Percentiles rank a stretch among this genome's conserved stretches.
phyloP scores from a whole-genome alignment of 1,140 invertebrate species.

The Cyrtorhinus lividipennis region DNA sequence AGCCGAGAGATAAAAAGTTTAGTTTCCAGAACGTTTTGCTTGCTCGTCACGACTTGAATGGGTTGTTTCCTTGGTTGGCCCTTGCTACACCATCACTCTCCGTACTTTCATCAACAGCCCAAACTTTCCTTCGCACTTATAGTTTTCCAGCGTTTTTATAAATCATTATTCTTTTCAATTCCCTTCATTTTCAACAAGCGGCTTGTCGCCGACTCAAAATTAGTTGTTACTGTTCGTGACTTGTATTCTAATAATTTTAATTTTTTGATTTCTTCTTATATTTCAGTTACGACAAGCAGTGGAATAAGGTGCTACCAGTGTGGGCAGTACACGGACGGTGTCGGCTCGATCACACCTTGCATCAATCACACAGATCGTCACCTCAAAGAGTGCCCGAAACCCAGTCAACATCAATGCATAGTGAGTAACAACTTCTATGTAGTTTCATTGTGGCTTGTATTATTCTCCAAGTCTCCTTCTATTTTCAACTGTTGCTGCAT shows the following conservation, averaged over 20 bases:
- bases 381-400: slow-evolving; percentile 45
- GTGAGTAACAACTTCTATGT: slow-evolving; percentile 49
- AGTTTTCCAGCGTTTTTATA: background rate
- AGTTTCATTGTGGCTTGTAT: no score
- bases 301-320: slow-evolving; percentile 55
- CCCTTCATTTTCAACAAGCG: no score
- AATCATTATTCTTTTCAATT: no score
- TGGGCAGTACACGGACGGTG: slow-evolving; percentile 63
- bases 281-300: slow-evolving; percentile 1
- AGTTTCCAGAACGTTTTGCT: background rate
- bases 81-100: no score
- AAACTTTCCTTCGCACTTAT: background rate
- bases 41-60: background rate
- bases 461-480: background rate
- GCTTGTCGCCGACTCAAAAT: no score
- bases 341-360: slow-evolving; percentile 64
- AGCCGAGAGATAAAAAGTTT: background rate
- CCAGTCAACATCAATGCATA: slow-evolving; percentile 49
- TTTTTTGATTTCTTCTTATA: no score
- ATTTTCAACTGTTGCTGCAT: background rate
- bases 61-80: no score
- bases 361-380: slow-evolving; percentile 50
- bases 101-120: no score
- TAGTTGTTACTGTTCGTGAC: no score
- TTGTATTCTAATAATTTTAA: no score